These are phyloP conservation scores for Oreonectes daqikongensis DNA, from an alignment of 2,797 vertebrate genomes.

Conservation along the genomic window DNA sequence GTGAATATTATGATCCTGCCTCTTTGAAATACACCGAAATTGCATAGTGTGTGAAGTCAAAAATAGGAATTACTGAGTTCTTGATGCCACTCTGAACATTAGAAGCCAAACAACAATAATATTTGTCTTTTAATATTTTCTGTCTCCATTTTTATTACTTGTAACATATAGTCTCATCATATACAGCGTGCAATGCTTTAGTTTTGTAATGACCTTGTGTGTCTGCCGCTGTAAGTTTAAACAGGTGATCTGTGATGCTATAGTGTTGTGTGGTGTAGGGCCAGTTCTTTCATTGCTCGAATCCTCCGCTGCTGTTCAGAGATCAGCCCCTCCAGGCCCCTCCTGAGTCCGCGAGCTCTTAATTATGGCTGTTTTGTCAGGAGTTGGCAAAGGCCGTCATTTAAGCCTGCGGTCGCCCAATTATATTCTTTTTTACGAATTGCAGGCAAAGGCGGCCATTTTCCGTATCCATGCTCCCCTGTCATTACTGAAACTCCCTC, in stretches of 20 bases:
- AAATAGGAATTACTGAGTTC: not conserved
- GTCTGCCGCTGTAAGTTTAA: constrained; percentile 22
- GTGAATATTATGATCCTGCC: constrained; percentile 66
- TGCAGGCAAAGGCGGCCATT: constrained; percentile 62
- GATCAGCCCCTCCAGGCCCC: constrained; percentile 62
- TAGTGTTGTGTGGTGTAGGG: constrained; percentile 20
- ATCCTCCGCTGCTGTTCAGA: constrained; percentile 56
- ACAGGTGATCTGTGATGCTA: constrained; percentile 40
- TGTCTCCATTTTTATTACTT: not conserved
- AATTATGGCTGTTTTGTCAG: constrained; percentile 66
- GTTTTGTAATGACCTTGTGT: constrained; percentile 10
- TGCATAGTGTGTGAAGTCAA: constrained; percentile 7
- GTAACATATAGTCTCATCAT: not conserved
- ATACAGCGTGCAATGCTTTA: not conserved
- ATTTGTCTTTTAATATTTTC: not conserved
- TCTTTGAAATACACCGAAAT: constrained; percentile 70
- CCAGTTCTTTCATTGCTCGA: constrained; percentile 45
- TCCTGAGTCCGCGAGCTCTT: constrained; percentile 57
- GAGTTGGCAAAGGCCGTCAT: constrained; percentile 64
- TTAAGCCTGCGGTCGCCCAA: constrained; percentile 61
- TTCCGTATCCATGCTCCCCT: constrained; percentile 56
- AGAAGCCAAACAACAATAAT: not conserved
- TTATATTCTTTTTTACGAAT: constrained; percentile 68
- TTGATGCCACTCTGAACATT: not conserved
- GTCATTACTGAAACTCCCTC: constrained; percentile 56